phyloP scores from a whole-genome alignment of 2,113 vertebrate species.

The Plotosus lineatus region DNA sequence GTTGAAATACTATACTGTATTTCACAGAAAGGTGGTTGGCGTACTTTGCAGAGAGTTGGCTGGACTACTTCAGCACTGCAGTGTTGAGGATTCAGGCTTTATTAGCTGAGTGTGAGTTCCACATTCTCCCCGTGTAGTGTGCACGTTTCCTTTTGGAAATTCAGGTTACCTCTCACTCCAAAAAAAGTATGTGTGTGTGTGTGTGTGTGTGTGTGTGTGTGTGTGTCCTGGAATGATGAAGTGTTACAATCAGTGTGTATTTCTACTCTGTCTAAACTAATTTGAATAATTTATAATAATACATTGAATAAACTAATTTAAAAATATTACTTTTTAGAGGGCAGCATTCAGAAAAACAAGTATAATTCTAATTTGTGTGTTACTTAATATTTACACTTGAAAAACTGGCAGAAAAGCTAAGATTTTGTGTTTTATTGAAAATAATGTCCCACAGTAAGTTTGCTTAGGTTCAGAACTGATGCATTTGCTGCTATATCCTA shows the following conservation, averaged over 20 bases:
- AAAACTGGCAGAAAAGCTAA: neutral
- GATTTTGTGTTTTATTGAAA: neutral
- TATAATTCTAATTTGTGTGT: neutral
- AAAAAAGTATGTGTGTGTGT: neutral
- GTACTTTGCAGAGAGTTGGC: neutral
- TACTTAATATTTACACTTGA: neutral
- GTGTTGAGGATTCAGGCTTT: neutral
- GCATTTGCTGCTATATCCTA: slow-evolving; percentile 52
- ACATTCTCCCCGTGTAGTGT: neutral
- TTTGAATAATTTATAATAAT: neutral
- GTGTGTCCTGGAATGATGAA: neutral
- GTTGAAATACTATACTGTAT: too few relatives aligned
- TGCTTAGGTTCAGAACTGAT: slow-evolving; percentile 44
- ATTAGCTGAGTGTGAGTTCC: neutral
- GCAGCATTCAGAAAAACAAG: neutral
- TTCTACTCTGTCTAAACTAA: neutral
- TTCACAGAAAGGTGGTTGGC: too few relatives aligned
- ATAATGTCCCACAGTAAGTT: neutral
- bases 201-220: neutral
- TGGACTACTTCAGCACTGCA: neutral
- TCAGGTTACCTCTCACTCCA: neutral
- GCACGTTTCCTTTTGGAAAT: neutral
- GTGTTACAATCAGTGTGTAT: neutral
- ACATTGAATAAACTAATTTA: neutral
- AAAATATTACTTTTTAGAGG: neutral